Evolutionary conservation across 2,797 vertebrate species (phyloP).

Genomic region (Protonibea diacanthus): DNA sequence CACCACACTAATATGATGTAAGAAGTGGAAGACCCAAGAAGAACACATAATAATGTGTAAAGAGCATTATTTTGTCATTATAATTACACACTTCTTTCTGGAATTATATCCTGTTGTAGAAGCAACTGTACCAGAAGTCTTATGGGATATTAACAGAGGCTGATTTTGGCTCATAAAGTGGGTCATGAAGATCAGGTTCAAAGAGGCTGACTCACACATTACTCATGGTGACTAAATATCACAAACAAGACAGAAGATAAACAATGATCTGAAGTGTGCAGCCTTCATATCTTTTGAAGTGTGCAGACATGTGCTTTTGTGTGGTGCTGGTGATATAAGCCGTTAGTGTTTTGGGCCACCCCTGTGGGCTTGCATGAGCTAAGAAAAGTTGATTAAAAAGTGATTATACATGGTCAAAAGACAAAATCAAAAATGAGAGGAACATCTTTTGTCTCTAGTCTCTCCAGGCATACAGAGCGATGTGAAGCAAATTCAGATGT

Average conservation of each 20-base stretch:
- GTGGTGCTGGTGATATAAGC: constrained; percentile 28
- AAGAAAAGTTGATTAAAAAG: constrained; percentile 27
- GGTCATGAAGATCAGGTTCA: constrained; percentile 62
- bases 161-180: constrained; percentile 61
- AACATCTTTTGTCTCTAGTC: neutral
- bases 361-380: constrained; percentile 32
- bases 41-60: constrained; percentile 14
- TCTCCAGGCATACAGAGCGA: neutral
- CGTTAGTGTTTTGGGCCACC: constrained; percentile 29
- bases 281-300: constrained; percentile 42
- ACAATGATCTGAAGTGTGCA: constrained; percentile 40
- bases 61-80: constrained; percentile 28
- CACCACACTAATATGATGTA: neutral
- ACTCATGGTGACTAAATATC: constrained; percentile 55
- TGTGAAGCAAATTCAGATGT: neutral
- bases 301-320: constrained; percentile 32
- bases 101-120: constrained; percentile 33
- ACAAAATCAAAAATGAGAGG: constrained; percentile 6
- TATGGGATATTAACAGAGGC: constrained; percentile 47
- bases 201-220: constrained; percentile 57
- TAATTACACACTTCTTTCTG: constrained; percentile 28
- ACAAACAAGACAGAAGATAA: constrained; percentile 44
- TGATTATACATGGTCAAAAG: constrained; percentile 26
- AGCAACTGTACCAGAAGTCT: constrained; percentile 37
- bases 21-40: neutral